Evolutionary conservation across 1,140 invertebrate genomes (phyloP).

Genomic region (Drosophila murphyi): DNA sequence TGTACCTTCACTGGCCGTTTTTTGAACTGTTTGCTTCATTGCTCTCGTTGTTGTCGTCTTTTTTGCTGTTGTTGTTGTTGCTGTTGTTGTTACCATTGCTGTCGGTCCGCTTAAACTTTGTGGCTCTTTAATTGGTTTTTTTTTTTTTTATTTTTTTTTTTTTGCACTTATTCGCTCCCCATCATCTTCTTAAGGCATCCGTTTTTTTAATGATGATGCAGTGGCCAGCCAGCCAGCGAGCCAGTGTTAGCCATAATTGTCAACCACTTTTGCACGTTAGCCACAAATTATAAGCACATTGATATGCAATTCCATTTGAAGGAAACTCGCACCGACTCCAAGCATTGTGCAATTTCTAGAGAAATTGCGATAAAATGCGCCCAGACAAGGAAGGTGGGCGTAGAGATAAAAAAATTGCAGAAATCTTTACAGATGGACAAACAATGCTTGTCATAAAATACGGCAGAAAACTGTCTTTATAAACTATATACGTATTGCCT

Average conservation of each 20-base stretch:
- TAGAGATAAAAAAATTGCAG: too few species aligned
- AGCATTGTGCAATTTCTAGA: neutral
- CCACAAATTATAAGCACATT: constrained; percentile 74
- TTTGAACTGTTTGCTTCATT: constrained; percentile 81
- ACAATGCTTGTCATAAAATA: too few species aligned
- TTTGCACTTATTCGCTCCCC: constrained; percentile 44
- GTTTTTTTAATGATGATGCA: constrained; percentile 64
- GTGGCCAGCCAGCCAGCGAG: constrained; percentile 30
- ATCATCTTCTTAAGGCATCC: constrained; percentile 62
- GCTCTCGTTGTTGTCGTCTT: constrained; percentile 68
- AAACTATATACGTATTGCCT: too few species aligned
- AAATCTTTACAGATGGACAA: too few species aligned
- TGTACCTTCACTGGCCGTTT: constrained; percentile 80
- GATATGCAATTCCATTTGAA: constrained; percentile 25
- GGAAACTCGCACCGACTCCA: neutral
- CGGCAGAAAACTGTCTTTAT: too few species aligned
- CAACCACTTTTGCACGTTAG: constrained; percentile 70
- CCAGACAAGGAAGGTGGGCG: too few species aligned
- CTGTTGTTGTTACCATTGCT: constrained; percentile 27
- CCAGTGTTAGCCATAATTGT: constrained; percentile 70
- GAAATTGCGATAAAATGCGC: constrained; percentile 11
- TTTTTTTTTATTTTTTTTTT: constrained; percentile 46
- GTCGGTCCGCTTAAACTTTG: constrained; percentile 73
- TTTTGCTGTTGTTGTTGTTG: constrained; percentile 50
- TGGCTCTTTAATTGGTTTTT: constrained; percentile 81